Base-by-base conservation (phyloP, 2,888 invertebrate species). In the Deroplatys truncata region DNA sequence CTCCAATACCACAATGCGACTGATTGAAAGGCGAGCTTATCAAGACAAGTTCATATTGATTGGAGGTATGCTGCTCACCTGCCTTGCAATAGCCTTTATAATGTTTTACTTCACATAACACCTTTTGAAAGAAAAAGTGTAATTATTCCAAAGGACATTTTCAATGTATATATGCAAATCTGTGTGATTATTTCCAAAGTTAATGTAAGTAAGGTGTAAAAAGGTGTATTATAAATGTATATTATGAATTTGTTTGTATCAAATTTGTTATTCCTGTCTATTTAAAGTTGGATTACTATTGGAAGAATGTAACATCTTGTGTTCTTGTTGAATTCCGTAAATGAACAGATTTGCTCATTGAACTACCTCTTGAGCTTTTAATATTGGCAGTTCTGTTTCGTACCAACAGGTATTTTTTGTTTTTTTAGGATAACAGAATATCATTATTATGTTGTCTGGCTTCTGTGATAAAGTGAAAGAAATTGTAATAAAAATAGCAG, bases 1-100 rank as follows among this genome's bases (percentile, higher is more conserved):
- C 88, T 98, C 98, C 13, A 98, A 98, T 93, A 98, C 99, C 15
- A 98, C 99, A 0, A 98, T 99, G 96, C 96, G 98, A 91, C 94
- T 99, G 83, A 99, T 99, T 91, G 99, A 99, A 92, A 95, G 97
- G 89, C 94, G 99, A 91, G 96, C 97, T 13, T 94, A 95, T 1
- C 98, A 98, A 92, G 99, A 99, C 93, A 98, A 98, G 93, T 96
- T 97, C 92, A 95, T 99, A 91, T 94, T 99, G 90, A 95, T 97
- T 90, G 97, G 97, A 10, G 99, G 99, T 88, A 98, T 99, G 96
- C 93, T 97, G 86, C 93, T 98, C 28, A 98, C 98, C 0, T 93
- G 97, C 89, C 92, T 97, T 89, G 95, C 98, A 89, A 97, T 99
- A 93, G 95, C 96, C 90, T 93, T 98, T 91, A 96, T 98, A 85